phyloP scores from a whole-genome alignment of 2,113 vertebrate genomes.

The Scomber colias region DNA sequence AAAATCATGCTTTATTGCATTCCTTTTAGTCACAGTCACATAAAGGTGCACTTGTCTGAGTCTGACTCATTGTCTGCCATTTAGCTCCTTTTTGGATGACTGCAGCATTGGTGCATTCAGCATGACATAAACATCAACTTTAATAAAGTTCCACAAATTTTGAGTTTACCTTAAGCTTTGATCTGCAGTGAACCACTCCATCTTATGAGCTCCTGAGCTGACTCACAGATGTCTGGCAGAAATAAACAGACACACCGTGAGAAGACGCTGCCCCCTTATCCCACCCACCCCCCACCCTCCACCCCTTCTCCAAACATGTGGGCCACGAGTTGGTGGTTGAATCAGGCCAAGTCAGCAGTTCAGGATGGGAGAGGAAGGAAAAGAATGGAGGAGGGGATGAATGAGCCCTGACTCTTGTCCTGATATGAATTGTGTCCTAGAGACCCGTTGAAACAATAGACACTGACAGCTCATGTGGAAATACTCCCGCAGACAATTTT shows the following conservation, averaged over 20 bases:
- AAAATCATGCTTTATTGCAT: neutral
- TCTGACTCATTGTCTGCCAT: neutral
- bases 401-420: constrained; percentile 67
- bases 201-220: constrained; percentile 30
- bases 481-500: constrained; percentile 52
- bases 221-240: constrained; percentile 42
- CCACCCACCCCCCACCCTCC: constrained; percentile 12
- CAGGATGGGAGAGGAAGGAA: constrained; percentile 72
- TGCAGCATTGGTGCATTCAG: neutral
- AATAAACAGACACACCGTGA: constrained; percentile 42
- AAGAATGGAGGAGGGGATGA: constrained; percentile 73
- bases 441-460: constrained; percentile 73
- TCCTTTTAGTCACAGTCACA: constrained; percentile 16
- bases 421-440: constrained; percentile 69
- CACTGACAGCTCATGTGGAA: constrained; percentile 73
- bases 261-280: constrained; percentile 53
- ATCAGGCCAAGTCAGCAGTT: constrained; percentile 76
- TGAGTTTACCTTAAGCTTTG: constrained; percentile 1
- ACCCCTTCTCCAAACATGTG: constrained; percentile 55
- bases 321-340: constrained; percentile 67
- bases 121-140: neutral
- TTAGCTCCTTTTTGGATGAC: neutral
- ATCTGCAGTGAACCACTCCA: neutral
- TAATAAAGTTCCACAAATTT: constrained; percentile 1
- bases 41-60: neutral